Base-by-base conservation (phyloP, 2,888 invertebrate species). In the Xestia rhomboidea region DNA sequence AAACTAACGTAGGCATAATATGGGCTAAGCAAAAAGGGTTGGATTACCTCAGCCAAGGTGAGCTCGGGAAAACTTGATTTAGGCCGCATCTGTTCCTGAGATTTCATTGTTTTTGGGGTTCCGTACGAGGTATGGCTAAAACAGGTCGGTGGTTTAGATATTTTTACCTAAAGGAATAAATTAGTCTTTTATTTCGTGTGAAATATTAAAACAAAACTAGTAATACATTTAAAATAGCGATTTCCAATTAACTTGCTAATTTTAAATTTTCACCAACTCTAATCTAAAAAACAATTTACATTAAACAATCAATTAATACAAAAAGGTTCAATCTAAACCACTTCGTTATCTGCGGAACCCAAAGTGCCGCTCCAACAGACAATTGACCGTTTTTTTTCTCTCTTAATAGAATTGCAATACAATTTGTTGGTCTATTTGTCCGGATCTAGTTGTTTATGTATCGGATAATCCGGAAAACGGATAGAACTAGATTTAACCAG, bases 11-110 rank as follows among this genome's bases (percentile, higher is more conserved):
- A 49, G 64, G 62, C 54, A 57, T 83, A 73, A 75, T 76, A 76
- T 68, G 34, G 73, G 41, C 60, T 73, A 60, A 67, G 51, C 78
- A 82, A 82, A 79, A 76, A 80, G 76, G 88, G 83, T 86, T 83
- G 78, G 77, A 84, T 76, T 76, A 72, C 76, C 49, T 44, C 63
- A 54, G 81, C 64, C 83, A 84, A 83, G 84, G 83, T 81, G 81
- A 77, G 69, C 67, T 41, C 57, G 46, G 57, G 69, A 75, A 77
- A 83, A 77, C 84, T 73, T 83, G 83, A 83, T 81, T 84, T 77
- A 75, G 81, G 73, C 84, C 74, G 38, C 81, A 84, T 84, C 81
- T 75, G 81, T 76, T 77, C 72, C 46, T 78, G 74, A 75, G 78
- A 84, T 84, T 84, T 79, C 70, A 73, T 78, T 84, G 78, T 71